Conservation (phyloP, 2,888 invertebrate genomes). For the Aleiodes testaceus region DNA sequence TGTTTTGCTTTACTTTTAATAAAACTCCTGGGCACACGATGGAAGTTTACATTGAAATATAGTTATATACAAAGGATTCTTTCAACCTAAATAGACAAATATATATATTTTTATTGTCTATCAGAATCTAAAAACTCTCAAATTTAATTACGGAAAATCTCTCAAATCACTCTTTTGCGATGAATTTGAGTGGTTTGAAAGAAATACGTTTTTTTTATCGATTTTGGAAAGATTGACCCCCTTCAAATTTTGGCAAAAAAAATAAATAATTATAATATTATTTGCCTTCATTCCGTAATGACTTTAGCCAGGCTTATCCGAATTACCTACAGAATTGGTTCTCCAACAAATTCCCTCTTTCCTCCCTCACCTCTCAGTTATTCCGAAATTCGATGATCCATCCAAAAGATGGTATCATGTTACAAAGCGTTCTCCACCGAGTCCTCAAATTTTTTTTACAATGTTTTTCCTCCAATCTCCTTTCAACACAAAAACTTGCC, state of each 20-base stretch:
- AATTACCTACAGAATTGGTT: background rate
- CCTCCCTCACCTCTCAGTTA: background rate
- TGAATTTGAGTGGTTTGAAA: no score
- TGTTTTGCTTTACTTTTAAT: constrained; percentile 27
- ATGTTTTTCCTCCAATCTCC: background rate
- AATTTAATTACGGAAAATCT: no score
- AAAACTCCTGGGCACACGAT: constrained; percentile 20
- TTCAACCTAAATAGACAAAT: constrained; percentile 17
- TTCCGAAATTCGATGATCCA: constrained; percentile 51
- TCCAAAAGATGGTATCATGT: constrained; percentile 51
- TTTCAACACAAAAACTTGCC: constrained; percentile 3
- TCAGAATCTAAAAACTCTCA: no score
- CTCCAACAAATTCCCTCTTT: no score
- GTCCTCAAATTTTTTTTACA: constrained; percentile 20
- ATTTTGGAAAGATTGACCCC: no score
- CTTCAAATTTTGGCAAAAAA: no score
- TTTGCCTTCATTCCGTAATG: background rate
- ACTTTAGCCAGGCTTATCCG: background rate
- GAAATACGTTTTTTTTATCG: no score
- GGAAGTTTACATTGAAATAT: constrained; percentile 23
- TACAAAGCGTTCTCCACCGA: constrained; percentile 50
- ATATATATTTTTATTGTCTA: constrained; percentile 17
- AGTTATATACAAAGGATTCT: background rate
- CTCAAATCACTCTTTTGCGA: no score
- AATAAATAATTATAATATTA: background rate